Percentiles rank a stretch among this genome's conserved stretches.
Evolutionary conservation across 2,113 vertebrate species (phyloP).

Genomic region (Brachyistius frenatus): DNA sequence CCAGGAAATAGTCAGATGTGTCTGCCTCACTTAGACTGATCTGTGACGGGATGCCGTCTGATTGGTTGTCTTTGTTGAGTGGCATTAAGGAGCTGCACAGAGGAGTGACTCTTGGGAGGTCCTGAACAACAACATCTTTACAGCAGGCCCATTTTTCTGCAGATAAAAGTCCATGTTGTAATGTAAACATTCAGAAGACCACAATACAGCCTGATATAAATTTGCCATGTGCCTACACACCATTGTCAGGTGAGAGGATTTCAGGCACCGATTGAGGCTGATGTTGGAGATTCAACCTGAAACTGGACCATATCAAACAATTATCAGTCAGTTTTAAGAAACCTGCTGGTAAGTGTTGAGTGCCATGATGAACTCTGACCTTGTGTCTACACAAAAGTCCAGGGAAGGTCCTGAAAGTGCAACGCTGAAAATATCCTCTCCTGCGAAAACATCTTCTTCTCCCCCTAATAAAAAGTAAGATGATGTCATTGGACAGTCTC

Average conservation of each 20-base stretch:
- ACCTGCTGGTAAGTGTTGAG: background rate
- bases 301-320: background rate
- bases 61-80: conserved; percentile 28
- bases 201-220: background rate
- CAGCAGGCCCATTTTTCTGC: conserved; percentile 43
- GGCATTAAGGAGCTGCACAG: background rate
- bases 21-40: conserved; percentile 4
- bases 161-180: conserved; percentile 2
- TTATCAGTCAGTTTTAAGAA: background rate
- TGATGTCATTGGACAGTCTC: background rate
- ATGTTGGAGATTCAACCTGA: conserved; percentile 31
- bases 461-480: conserved; percentile 1
- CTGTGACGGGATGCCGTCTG: conserved; percentile 22
- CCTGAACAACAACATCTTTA: conserved; percentile 6
- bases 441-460: conserved; percentile 9
- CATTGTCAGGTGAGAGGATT: conserved; percentile 43
- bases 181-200: background rate
- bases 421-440: background rate
- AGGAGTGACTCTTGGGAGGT: conserved; percentile 12
- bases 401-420: conserved; percentile 2
- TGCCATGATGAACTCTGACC: conserved; percentile 39
- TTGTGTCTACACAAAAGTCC: background rate
- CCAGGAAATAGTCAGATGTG: conserved; percentile 27
- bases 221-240: conserved; percentile 21
- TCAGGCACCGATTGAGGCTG: conserved; percentile 40